Evolutionary conservation across 2,888 invertebrate species (phyloP), one percentile per base, ranked within the genome.

Genomic region (Ennomos fuscantarius): DNA sequence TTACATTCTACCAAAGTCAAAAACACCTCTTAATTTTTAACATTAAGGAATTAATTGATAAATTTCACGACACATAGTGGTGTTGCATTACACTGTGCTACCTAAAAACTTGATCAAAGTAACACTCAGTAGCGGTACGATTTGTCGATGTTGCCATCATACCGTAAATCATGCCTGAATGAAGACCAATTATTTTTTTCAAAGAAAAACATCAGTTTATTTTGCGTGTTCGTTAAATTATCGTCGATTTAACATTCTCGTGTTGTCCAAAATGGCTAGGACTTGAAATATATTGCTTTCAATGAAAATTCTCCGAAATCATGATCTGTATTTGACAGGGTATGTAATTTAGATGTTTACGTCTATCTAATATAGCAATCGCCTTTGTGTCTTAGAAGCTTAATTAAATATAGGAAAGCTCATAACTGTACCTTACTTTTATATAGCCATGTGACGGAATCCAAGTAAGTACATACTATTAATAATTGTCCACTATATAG

Each of bases 261-360:
- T 45, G 53, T 39, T 63, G 63, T 60, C 55, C 56, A 59, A 65
- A 55, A 48, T 45, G 56, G 59, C 39, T 60, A 58, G 60, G 45
- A 50, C 47, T 45, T 56, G 42, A 67, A 72, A 78, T 72, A 66
- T 69, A 75, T 73, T 68, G 64, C 72, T 62, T 47, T 60, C 60
- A 70, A 71, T 72, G 63, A 71, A 65, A 72, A 73, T 73, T 70
- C 65, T 54, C 50, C 12, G 46, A 69, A 74, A 68, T 68, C 42
- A 46, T 60, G 65, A 44, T 31, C 24, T 24, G 24, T 24, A 24
- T 2, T 3, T 3, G 2, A 24, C 24, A 24, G 24, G 24, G 24
- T 24, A 24, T 5, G 24, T 24, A 24, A 24, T 24, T 24, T 24
- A 24, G 24, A 24, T 24, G 24, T 24, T 24, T 24, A 24, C 24